Percentiles rank a stretch among this genome's conserved stretches.
Conservation (phyloP, 2,888 invertebrate species). For the Toxonevra muliebris region DNA sequence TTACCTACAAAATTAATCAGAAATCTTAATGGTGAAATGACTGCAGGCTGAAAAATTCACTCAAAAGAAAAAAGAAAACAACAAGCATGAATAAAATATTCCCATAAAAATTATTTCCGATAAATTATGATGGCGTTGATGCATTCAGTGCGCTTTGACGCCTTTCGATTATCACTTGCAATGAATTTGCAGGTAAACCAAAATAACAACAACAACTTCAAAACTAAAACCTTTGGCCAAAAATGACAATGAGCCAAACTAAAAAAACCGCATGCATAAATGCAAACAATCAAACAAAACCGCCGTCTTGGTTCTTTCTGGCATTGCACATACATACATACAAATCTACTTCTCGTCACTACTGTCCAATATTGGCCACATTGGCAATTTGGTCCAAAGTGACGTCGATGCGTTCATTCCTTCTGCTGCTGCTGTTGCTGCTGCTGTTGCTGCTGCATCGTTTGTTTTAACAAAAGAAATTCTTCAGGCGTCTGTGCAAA, state of each 20-base stretch:
- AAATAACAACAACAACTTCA: neutral
- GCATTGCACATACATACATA: neutral
- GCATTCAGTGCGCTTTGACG: constrained; percentile 28
- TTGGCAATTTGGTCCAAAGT: neutral
- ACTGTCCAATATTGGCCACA: neutral
- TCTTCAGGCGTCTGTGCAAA: constrained; percentile 49
- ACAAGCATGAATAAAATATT: neutral
- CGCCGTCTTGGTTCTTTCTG: constrained; percentile 9
- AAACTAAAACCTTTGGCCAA: constrained; percentile 1
- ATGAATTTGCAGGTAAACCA: constrained; percentile 7
- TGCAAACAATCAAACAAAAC: constrained; percentile 27
- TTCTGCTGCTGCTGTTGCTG: constrained; percentile 3
- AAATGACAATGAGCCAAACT: constrained; percentile 13
- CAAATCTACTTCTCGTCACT: neutral
- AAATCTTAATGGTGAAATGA: too few relatives aligned
- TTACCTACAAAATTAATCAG: too few relatives aligned
- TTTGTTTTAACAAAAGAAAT: constrained; percentile 50
- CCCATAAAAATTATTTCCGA: constrained; percentile 17
- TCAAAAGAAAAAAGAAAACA: too few relatives aligned
- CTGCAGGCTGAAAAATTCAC: too few relatives aligned
- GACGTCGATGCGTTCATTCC: neutral
- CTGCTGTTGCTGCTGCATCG: neutral
- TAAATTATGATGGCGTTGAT: constrained; percentile 27
- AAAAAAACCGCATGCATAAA: constrained; percentile 28
- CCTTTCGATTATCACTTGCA: constrained; percentile 30